Base-by-base conservation (phyloP, 2,888 invertebrate species). In the Morinoia aosen region DNA sequence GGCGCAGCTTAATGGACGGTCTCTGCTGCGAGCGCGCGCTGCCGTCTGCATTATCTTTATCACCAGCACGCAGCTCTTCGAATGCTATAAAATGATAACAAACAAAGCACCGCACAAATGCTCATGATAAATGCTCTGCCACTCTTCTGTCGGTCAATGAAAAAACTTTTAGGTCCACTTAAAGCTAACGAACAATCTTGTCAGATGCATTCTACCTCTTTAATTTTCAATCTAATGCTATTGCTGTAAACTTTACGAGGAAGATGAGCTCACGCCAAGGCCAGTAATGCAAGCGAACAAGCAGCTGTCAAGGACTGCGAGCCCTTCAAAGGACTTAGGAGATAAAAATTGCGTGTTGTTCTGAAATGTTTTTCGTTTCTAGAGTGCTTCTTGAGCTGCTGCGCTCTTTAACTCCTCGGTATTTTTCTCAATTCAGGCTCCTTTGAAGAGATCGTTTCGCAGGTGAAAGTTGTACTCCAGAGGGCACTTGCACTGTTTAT, bases 101-200 rank as follows among this genome's bases (percentile, higher is more conserved):
- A 93, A 57, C 58, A 93, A 93, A 56, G 57, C 93, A 57, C 90
- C 19, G 90, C 39, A 40, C 90, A 48, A 90, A 90, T 90, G 90
- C 33, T 12, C 90, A 48, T 40, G 90, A 39, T 48, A 90, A 90
- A 90, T 90, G 48, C 40, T 48, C 48, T 19, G 39, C 48, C 90
- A 90, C 40, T 90, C 33, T 90, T 40, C 90, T 40, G 25, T 16
- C 39, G 90, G 40, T 40, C 90, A 90, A 2, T 40, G 14, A 48
- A 90, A 88, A 90, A 39, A 90, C 14, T 90, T 48, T 48, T 90
- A 39, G 90, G 90, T 48, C 33, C 90, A 40, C 90, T 39, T 90
- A 90, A 90, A 90, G 90, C 90, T 40, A 90, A 90, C 90, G 19
- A 90, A 90, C 90, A 90, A 90, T 40, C 90, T 40, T 90, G 39